Evolutionary conservation across 2,888 invertebrate species (phyloP).

Genomic region (Argyresthia goedartella): DNA sequence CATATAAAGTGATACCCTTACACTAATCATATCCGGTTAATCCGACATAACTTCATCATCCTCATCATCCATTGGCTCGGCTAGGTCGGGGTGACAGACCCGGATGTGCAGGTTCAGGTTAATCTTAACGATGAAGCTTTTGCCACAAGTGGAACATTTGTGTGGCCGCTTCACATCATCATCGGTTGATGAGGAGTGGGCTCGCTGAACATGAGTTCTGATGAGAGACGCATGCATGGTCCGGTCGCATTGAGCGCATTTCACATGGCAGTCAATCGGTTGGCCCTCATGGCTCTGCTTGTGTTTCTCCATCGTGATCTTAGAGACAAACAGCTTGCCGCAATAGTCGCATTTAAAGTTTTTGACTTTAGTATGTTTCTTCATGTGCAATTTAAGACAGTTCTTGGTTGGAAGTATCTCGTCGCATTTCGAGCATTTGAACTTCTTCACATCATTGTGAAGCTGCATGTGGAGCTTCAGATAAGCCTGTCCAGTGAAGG

Average conservation of each 20-base stretch:
- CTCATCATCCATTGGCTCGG: slow-evolving; percentile 51
- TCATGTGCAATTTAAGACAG: slow-evolving; percentile 61
- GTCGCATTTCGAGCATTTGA: slow-evolving; percentile 60
- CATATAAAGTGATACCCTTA: too few relatives aligned
- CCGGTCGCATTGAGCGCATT: slow-evolving; percentile 56
- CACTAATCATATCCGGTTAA: not conserved
- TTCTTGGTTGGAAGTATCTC: slow-evolving; percentile 64
- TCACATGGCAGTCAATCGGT: slow-evolving; percentile 57
- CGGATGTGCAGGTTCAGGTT: slow-evolving; percentile 59
- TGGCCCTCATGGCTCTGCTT: slow-evolving; percentile 55
- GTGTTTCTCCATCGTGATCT: slow-evolving; percentile 63
- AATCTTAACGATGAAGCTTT: slow-evolving; percentile 60
- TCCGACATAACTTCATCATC: slow-evolving; percentile 64
- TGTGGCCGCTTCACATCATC: slow-evolving; percentile 60
- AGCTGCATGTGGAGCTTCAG: slow-evolving; percentile 61
- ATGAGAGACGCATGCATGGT: slow-evolving; percentile 55
- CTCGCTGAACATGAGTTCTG: slow-evolving; percentile 47
- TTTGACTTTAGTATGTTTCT: slow-evolving; percentile 62
- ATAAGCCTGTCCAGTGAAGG: slow-evolving; percentile 60
- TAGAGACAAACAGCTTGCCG: slow-evolving; percentile 56
- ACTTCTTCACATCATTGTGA: slow-evolving; percentile 60
- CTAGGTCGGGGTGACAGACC: slow-evolving; percentile 59
- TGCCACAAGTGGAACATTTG: slow-evolving; percentile 58
- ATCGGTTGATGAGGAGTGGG: slow-evolving; percentile 43
- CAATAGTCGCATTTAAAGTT: slow-evolving; percentile 62